These are phyloP conservation scores for Drosophila mayaguana DNA, from an alignment of 2,888 invertebrate species.

Conservation along the genomic window DNA sequence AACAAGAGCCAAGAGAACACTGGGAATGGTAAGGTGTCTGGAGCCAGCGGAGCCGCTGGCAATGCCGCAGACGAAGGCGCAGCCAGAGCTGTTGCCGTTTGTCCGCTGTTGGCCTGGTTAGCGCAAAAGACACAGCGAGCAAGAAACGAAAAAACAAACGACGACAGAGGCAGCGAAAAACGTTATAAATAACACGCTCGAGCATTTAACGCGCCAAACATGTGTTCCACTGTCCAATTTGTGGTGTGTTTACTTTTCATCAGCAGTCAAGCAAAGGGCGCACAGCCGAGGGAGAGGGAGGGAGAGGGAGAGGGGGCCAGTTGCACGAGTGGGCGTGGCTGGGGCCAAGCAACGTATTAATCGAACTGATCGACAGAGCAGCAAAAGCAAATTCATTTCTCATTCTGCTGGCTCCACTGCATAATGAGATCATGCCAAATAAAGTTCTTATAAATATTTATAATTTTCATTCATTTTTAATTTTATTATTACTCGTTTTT, in stretches of 20 bases:
- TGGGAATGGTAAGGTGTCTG: constrained; percentile 51
- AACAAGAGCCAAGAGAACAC: constrained; percentile 32
- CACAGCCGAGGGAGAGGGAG: no score
- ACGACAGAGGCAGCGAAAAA: constrained; percentile 45
- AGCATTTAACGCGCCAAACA: constrained; percentile 82
- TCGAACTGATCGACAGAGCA: constrained; percentile 22
- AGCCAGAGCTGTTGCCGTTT: constrained; percentile 31
- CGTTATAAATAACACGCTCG: constrained; percentile 80
- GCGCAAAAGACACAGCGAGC: constrained; percentile 38
- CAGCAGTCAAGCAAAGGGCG: constrained; percentile 35
- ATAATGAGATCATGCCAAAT: not conserved
- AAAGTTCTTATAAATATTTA: not conserved
- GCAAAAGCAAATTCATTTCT: not conserved
- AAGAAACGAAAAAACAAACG: not conserved
- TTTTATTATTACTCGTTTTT: no score
- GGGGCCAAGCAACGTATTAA: constrained; percentile 32
- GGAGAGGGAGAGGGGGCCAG: not conserved
- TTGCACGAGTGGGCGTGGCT: not conserved
- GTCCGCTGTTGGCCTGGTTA: constrained; percentile 51
- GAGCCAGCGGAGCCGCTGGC: constrained; percentile 26
- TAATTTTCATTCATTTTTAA: no score
- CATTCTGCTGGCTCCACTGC: not conserved
- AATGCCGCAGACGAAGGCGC: constrained; percentile 12
- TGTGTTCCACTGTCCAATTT: constrained; percentile 82
- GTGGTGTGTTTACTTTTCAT: constrained; percentile 80